Base-by-base conservation (phyloP, 2,113 vertebrate species). In the Zonotrichia leucophrys region DNA sequence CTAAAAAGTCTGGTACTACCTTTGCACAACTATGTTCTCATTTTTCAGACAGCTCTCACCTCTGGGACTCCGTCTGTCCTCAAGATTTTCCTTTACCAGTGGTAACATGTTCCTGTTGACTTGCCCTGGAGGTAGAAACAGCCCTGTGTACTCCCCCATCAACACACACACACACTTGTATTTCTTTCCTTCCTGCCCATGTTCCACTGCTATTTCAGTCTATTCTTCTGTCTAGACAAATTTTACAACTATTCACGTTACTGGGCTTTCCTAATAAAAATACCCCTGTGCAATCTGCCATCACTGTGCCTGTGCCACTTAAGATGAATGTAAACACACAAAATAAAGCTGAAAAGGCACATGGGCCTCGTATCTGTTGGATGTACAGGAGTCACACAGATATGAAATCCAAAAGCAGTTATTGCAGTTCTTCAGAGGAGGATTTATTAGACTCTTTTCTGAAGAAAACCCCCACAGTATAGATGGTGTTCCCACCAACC, bases 21-120 rank as follows among this genome's bases (percentile, higher is more conserved):
- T 76, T 93, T 78, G 39, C 33, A 78, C 76, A 68, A 33, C 28
- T 50, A 7, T 22, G 37, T 58, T 59, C 49, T 67, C n/a, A 62
- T 94, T 94, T 95, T 90, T 74, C 79, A 92, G 73, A 74, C 60
- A 86, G 58, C 27, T 90, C 35, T 84, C n/a, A 68, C 64, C 35
- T 50, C 41, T 79, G 53, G 73, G 85, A 90, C 44, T 85, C 46
- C 0, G 0, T 41, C 59, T 70, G 68, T 86, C 80, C 79, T 67
- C 69, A 90, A 55, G 60, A 63, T 47, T 87, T 91, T 33, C 12
- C 25, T 77, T 72, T 42, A 63, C 35, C 41, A 73, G 9, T 31
- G 41, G 27, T 59, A 83, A 81, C 73, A 33, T 4, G 1, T 33
- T 81, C 60, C 76, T 66, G 49, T 75, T 37, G 18, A 81, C 75